Evolutionary conservation across 1,140 invertebrate species (phyloP).

Genomic region (Aethina tumida): DNA sequence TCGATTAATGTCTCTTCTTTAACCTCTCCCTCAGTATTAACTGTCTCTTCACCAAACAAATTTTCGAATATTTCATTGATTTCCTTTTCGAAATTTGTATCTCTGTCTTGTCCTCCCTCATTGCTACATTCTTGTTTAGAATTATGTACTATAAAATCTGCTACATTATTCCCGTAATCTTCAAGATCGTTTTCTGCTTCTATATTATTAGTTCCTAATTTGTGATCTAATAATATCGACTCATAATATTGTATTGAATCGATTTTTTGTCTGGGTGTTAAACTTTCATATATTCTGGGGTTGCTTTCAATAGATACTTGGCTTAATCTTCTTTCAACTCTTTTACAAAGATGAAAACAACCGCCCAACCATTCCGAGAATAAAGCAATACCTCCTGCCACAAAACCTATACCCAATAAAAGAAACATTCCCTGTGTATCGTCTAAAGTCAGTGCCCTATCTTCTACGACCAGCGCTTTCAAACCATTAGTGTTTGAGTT

Average conservation of each 20-base stretch:
- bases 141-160: too few relatives aligned
- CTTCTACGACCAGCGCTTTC: conserved; percentile 41
- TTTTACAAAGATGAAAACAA: conserved; percentile 45
- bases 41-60: too few relatives aligned
- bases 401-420: conserved; percentile 54
- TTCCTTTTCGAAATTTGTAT: too few relatives aligned
- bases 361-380: conserved; percentile 54
- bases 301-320: conserved; percentile 20
- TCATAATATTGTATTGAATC: conserved; percentile 16
- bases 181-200: too few relatives aligned
- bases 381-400: conserved; percentile 44
- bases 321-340: conserved; percentile 10
- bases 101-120: too few relatives aligned
- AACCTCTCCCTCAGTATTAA: too few relatives aligned
- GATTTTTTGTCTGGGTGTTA: conserved; percentile 21
- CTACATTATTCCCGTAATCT: too few relatives aligned
- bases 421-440: conserved; percentile 73
- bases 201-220: too few relatives aligned
- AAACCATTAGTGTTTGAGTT: conserved; percentile 18
- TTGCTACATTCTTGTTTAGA: too few relatives aligned
- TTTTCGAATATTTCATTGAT: too few relatives aligned
- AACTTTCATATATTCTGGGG: conserved; percentile 22
- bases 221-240: conserved; percentile 7
- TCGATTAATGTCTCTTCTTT: too few relatives aligned
- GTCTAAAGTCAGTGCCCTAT: conserved; percentile 57